Conservation (phyloP, 2,888 invertebrate genomes). For the Eulithis prunata region DNA sequence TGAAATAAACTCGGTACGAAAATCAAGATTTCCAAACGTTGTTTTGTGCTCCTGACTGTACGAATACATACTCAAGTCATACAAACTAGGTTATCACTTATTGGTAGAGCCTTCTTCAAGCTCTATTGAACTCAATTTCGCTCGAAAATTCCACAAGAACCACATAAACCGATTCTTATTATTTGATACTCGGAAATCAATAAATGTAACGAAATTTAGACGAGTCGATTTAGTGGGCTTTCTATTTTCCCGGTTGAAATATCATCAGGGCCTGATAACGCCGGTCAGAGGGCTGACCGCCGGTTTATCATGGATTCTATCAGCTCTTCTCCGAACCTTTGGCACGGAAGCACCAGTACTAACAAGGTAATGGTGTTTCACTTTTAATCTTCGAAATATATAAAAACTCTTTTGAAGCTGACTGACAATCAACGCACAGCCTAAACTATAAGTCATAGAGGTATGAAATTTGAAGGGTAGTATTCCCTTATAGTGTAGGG, state of each 20-base stretch:
- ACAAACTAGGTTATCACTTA: not conserved
- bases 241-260: constrained; percentile 51
- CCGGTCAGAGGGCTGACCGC: constrained; percentile 53
- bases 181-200: constrained; percentile 38
- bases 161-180: constrained; percentile 14
- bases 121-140: constrained; percentile 24
- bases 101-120: constrained; percentile 3
- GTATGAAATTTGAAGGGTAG: no score
- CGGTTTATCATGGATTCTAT: constrained; percentile 54
- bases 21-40: not conserved
- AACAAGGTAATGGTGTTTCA: constrained; percentile 6
- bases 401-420: no score
- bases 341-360: constrained; percentile 15
- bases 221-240: constrained; percentile 38
- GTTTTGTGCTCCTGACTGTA: not conserved
- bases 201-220: constrained; percentile 40
- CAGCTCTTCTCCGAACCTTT: constrained; percentile 46
- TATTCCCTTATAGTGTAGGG: no score
- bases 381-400: constrained; percentile 1
- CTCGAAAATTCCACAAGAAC: constrained; percentile 16
- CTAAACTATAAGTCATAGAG: no score
- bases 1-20: not conserved
- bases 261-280: constrained; percentile 49
- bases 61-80: not conserved
- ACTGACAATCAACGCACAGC: no score